Evolutionary conservation across 1,140 invertebrate species (phyloP), one percentile per base, ranked within the genome.

Genomic region (Lordiphosa clarofinis): DNA sequence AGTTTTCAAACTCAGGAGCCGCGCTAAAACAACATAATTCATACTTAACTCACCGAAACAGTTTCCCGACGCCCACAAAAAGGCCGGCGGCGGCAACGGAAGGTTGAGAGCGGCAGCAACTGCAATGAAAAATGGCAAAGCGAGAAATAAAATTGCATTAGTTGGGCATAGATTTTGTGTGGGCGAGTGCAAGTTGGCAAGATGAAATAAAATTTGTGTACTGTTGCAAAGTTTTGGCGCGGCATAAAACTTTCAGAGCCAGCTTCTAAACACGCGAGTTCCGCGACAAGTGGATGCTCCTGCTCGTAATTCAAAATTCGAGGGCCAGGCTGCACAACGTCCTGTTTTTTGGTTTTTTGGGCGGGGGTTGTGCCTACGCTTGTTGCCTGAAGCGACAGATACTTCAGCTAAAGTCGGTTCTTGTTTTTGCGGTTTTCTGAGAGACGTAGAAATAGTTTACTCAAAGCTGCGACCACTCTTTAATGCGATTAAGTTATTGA

Each of bases 151-250:
- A 81, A 81, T 75, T 71, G 62, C 76, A 75, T 81, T 71, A 81
- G 76, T 39, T 50, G 61, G 37, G 57, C 49, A 52, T 47, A 58
- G n/a, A 19, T 21, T 60, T 56, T 46, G 6, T 67, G 28, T 36
- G 43, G 28, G 39, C 39, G 36, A 42, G 5, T 50, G 37, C 38
- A 49, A 72, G 61, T 70, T 71, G 58, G 52, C 56, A 84, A 84
- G 84, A 84, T 60, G 60, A 84, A 78, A 84, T 84, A 66, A 84
- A 84, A 84, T 84, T 84, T 84, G 84, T 84, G 78, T 84, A 73
- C 64, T 69, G 72, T 84, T 76, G 73, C 76, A 76, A 84, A 82
- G 76, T 84, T 28, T 28, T 78, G 56, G 53, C 56, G 43, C 35
- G 10, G 36, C 9, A 58, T 78, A 63, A 73, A 84, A 84, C 73